phyloP scores from a whole-genome alignment of 2,113 vertebrate genomes.

The Anarhynchus alexandrinus region DNA sequence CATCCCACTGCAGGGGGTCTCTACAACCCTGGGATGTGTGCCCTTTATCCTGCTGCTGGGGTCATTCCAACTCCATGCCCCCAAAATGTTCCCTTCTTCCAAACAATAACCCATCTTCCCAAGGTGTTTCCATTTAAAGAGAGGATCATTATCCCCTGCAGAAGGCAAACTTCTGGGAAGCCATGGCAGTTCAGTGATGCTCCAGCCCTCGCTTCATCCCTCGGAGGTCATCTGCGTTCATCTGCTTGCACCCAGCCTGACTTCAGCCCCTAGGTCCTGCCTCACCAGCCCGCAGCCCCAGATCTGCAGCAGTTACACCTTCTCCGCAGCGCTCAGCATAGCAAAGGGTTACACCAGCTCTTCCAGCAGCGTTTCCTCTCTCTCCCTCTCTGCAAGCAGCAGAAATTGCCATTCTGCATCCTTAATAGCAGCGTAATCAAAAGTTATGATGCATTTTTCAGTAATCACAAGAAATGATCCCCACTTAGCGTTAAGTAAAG shows the following conservation, averaged over 20 bases:
- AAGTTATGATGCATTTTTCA: constrained; percentile 80
- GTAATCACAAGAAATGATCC: constrained; percentile 79
- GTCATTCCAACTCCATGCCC: not conserved
- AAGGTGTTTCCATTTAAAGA: not conserved
- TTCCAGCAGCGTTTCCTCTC: constrained; percentile 16
- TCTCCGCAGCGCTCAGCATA: not conserved
- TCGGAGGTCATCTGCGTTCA: not conserved
- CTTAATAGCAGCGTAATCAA: constrained; percentile 74
- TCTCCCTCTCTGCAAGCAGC: constrained; percentile 37
- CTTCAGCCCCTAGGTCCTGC: not conserved
- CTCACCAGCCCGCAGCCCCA: not conserved
- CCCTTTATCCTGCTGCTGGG: not conserved
- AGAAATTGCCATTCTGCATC: constrained; percentile 67
- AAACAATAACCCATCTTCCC: not conserved
- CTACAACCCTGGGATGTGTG: not conserved
- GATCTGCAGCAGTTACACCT: not conserved
- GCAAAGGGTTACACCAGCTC: constrained; percentile 60
- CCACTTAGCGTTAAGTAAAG: constrained; percentile 78
- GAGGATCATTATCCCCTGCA: not conserved
- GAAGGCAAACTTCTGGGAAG: not conserved
- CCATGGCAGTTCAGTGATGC: not conserved
- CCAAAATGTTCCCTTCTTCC: not conserved
- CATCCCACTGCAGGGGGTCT: not conserved
- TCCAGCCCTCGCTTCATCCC: not conserved
- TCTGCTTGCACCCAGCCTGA: not conserved